phyloP scores from a whole-genome alignment of 2,797 vertebrate species.

The Gephyroberyx darwinii region DNA sequence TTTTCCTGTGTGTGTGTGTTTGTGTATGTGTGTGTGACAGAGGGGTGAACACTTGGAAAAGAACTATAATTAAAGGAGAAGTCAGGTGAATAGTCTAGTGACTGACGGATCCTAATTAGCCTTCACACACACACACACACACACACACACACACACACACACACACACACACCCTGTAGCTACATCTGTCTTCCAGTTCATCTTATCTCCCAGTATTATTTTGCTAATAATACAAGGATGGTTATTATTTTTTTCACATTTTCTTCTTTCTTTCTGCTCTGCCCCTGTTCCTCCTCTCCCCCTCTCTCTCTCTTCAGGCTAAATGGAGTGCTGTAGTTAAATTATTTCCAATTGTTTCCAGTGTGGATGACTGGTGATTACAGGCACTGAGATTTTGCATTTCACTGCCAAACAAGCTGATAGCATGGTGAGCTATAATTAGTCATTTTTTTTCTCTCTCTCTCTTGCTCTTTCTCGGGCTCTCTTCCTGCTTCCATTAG shows the following conservation, averaged over 20 bases:
- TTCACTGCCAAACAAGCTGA: conserved; percentile 25
- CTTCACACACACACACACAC: conserved; percentile 2
- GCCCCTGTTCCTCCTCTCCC: neutral
- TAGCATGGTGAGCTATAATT: conserved; percentile 10
- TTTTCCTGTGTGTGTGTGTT: conserved; percentile 7
- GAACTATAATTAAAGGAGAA: conserved; percentile 53
- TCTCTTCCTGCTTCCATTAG: neutral
- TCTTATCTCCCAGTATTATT: conserved; percentile 20
- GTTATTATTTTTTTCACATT: conserved; percentile 9
- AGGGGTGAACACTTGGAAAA: conserved; percentile 32
- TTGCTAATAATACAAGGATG: conserved; percentile 26
- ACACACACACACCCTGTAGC: conserved; percentile 15
- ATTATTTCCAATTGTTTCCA: conserved; percentile 27
- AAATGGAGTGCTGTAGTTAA: conserved; percentile 12
- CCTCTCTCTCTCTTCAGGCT: neutral
- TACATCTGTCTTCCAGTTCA: conserved; percentile 23
- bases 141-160: neutral
- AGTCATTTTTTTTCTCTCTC: neutral
- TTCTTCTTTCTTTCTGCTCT: neutral
- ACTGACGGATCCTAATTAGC: conserved; percentile 58
- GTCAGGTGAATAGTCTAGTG: conserved; percentile 41
- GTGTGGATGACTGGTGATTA: conserved; percentile 35
- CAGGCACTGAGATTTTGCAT: conserved; percentile 14
- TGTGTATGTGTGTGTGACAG: neutral
- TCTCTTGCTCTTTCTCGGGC: neutral